Percentiles rank a stretch among this genome's conserved stretches.
Conservation (phyloP, 2,113 vertebrate genomes). For the Psilopsiagon aymara region DNA sequence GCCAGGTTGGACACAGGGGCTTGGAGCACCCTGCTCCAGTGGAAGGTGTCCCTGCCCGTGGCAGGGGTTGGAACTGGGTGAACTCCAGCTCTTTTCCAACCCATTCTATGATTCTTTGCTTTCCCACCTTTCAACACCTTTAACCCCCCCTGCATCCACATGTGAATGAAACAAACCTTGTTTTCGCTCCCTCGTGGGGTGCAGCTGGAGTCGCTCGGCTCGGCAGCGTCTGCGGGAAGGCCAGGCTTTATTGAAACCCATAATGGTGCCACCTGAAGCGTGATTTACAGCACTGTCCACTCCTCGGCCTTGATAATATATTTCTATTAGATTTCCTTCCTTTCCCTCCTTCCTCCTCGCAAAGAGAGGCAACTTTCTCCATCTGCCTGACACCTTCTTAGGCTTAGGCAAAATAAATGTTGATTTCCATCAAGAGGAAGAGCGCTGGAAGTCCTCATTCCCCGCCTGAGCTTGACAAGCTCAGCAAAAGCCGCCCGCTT, state of each 20-base stretch:
- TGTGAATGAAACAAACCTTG: neutral
- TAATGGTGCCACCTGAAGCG: constrained; percentile 42
- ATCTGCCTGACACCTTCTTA: constrained; percentile 37
- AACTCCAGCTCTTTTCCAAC: neutral
- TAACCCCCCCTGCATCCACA: neutral
- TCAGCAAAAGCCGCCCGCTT: constrained; percentile 10
- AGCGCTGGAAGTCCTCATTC: constrained; percentile 21
- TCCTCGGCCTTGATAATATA: constrained; percentile 29
- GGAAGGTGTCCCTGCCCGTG: neutral
- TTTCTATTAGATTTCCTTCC: constrained; percentile 51
- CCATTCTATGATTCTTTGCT: neutral
- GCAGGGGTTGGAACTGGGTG: neutral
- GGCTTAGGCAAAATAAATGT: constrained; percentile 61
- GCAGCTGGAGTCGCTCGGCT: neutral
- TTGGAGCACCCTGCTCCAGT: no score
- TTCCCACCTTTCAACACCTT: neutral
- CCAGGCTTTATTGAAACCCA: constrained; percentile 14
- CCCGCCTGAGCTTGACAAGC: neutral
- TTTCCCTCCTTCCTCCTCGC: neutral
- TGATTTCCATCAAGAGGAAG: constrained; percentile 49
- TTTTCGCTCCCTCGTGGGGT: neutral
- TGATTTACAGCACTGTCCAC: constrained; percentile 31
- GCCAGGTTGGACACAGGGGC: no score
- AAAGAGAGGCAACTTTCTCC: constrained; percentile 13
- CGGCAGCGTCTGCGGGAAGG: neutral